Base-by-base conservation (phyloP, 2,113 vertebrate species). In the Melanerpes formicivorus region DNA sequence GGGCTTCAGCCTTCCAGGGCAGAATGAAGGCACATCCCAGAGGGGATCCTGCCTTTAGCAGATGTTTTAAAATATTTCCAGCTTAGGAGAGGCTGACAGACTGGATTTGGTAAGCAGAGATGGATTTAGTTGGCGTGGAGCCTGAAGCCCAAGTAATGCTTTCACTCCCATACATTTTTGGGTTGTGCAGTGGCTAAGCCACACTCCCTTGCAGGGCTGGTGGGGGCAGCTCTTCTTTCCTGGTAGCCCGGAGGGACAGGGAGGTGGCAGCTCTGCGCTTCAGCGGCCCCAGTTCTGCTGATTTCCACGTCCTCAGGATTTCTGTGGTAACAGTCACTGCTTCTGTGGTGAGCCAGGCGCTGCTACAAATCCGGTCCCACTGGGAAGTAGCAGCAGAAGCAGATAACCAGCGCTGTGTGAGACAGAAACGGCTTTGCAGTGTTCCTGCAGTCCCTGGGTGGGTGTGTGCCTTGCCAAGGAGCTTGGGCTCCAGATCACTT, bases 261-360 rank as follows among this genome's bases (percentile, higher is more conserved):
- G 19, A 10, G 10, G 6, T 4, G 5, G 6, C 0, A 5, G 69
- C 44, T 23, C 52, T 18, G n/a, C 55, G 60, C 37, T 16, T 37
- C 3, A 0, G 40, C 5, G 11, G 22, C 19, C 30, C 14, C 14
- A 50, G 40, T n/a, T 52, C 34, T 65, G 0, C 18, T 0, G 1
- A 4, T 85, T 80, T 59, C 52, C 30, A 34, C 2, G 2, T 37
- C 7, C 22, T 56, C 1, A 4, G 34, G 19, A 44, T 70, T 85
- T 87, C 46, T 91, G 79, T 88, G 79, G 67, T 72, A 73, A 64
- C 30, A 21, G 30, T 58, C 17, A 18, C 30, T 59, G 58, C 9
- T 30, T 29, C 16, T 56, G 55, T 29, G 27, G 55, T 56, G 26
- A 82, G 44, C 5, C 32, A 67, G 74, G 18, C 74, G 50, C 25